A percentile compares a stretch with the other conserved stretches of the same genome.
Evolutionary conservation across 1,140 invertebrate species (phyloP).

Genomic region (Diabrotica undecimpunctata): DNA sequence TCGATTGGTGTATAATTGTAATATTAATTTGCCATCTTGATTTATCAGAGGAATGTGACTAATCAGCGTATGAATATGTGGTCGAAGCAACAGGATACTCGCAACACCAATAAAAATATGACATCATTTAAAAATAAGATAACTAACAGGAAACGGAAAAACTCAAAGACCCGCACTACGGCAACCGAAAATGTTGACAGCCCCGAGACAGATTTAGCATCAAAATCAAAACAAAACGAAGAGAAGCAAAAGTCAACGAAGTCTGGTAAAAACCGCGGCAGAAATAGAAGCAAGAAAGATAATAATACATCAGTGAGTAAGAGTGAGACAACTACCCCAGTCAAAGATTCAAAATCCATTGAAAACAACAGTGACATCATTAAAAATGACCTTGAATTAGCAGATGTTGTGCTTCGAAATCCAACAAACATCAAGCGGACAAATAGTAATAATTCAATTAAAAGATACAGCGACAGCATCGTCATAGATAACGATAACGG

Average conservation of each 20-base stretch:
- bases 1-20: too few relatives aligned
- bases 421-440: conserved; percentile 9
- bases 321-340: background rate
- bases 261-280: conserved; percentile 16
- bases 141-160: conserved; percentile 40
- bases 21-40: conserved; percentile 6
- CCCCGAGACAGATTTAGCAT: conserved; percentile 16
- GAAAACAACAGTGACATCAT: conserved; percentile 14
- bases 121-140: conserved; percentile 41
- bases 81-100: conserved; percentile 41
- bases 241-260: conserved; percentile 23
- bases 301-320: conserved; percentile 3
- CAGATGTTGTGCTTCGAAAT: conserved; percentile 32
- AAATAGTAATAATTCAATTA: conserved; percentile 26
- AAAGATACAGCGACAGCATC: conserved; percentile 46
- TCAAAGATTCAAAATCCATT: background rate
- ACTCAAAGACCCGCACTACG: conserved; percentile 25
- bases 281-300: conserved; percentile 24
- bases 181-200: conserved; percentile 15
- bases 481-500: conserved; percentile 36
- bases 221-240: conserved; percentile 18
- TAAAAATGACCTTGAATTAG: conserved; percentile 18
- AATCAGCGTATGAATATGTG: conserved; percentile 33
- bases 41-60: conserved; percentile 20
- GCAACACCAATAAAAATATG: conserved; percentile 35